These are phyloP conservation scores for Nomada hirtipes DNA, from an alignment of 2,888 invertebrate genomes.

Conservation along the genomic window DNA sequence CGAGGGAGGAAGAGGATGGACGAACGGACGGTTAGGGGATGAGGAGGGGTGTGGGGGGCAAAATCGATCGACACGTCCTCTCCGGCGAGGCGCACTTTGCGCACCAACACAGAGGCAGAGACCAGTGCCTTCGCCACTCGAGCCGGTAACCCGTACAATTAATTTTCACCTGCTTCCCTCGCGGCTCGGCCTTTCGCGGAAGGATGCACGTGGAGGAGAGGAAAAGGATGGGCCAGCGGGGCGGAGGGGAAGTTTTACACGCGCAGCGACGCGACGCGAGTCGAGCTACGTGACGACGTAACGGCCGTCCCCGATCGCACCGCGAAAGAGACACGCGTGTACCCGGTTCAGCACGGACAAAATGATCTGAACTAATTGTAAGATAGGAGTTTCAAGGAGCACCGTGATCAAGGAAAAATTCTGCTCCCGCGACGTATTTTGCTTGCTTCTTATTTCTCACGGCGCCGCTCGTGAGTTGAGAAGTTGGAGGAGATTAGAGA, in stretches of 20 bases:
- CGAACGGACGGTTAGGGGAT: not conserved
- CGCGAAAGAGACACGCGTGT: slow-evolving; percentile 52
- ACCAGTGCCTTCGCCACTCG: slow-evolving; percentile 60
- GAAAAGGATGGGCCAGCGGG: slow-evolving; percentile 3
- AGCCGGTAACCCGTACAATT: slow-evolving; percentile 78
- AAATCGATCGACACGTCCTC: slow-evolving; percentile 79
- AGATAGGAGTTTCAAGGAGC: not conserved
- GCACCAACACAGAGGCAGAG: slow-evolving; percentile 48
- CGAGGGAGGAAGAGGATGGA: slow-evolving; percentile 24
- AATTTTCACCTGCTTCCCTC: slow-evolving; percentile 79
- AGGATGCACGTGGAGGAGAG: slow-evolving; percentile 52
- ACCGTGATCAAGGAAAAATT: no score
- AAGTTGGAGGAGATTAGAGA: no score
- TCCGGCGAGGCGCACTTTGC: slow-evolving; percentile 72
- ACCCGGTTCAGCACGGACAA: slow-evolving; percentile 32
- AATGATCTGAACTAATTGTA: slow-evolving; percentile 51
- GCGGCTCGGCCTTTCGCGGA: slow-evolving; percentile 64
- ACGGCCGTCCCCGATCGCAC: slow-evolving; percentile 65
- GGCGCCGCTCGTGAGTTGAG: no score
- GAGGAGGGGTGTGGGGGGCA: slow-evolving; percentile 47
- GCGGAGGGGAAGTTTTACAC: not conserved
- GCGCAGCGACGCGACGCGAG: not conserved
- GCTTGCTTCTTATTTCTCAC: no score
- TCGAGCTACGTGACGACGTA: slow-evolving; percentile 64
- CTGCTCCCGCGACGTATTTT: no score